These are phyloP conservation scores for Marmota flaviventris DNA, from an alignment of 2,113 vertebrate genomes.

Conservation along the genomic window DNA sequence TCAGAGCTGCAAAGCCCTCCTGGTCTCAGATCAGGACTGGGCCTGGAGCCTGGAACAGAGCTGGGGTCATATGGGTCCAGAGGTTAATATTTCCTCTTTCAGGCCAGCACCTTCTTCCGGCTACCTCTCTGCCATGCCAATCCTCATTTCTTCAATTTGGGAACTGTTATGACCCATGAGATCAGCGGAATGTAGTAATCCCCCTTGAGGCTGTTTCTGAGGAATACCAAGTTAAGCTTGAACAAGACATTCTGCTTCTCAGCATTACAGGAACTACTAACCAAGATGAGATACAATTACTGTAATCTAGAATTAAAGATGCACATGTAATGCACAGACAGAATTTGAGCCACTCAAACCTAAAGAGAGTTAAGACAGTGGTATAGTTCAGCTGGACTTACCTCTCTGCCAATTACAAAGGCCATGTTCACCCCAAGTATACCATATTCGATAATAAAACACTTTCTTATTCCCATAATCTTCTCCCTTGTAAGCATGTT, in stretches of 20 bases:
- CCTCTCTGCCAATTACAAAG: background rate
- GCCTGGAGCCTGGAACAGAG: background rate
- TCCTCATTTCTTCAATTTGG: conserved; percentile 41
- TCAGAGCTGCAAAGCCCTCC: background rate
- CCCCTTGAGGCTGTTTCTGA: background rate
- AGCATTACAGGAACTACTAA: conserved; percentile 54
- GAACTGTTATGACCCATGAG: conserved; percentile 18
- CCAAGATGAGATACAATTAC: conserved; percentile 35
- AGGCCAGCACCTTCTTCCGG: background rate
- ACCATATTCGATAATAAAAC: background rate
- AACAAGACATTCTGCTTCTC: conserved; percentile 49
- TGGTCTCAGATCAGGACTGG: background rate
- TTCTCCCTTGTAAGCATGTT: conserved; percentile 14
- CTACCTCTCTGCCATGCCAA: background rate
- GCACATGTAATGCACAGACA: background rate
- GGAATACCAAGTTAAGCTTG: background rate
- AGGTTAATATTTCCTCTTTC: background rate
- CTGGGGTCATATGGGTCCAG: background rate
- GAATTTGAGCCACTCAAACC: background rate
- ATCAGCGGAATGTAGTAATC: background rate
- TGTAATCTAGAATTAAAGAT: conserved; percentile 65
- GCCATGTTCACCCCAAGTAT: background rate
- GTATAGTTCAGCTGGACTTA: background rate
- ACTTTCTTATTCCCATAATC: background rate
- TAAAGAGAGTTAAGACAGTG: background rate